Base-by-base conservation (phyloP, 2,888 invertebrate species). In the Cetonia aurata region DNA sequence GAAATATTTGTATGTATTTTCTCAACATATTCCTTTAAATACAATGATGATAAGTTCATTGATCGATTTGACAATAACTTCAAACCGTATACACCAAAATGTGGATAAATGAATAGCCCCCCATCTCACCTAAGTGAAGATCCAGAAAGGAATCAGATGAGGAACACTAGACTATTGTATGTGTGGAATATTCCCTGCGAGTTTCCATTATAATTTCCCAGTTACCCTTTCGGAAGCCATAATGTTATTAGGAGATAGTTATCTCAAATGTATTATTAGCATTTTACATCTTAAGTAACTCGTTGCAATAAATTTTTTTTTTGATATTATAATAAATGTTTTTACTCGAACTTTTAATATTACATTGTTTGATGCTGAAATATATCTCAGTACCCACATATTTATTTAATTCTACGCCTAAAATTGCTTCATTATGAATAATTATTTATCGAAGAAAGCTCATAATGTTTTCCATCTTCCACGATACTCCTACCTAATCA, bases 41-140 rank as follows among this genome's bases (percentile, higher is more conserved):
- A 25, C 25, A 25, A 25, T 25, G 4, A 25, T 3, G 1, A 25
- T 25, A 4, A 25, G 25, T 25, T 56, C 33, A 46, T 56, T 56
- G 56, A 48, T 62, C 31, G 25, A 59, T 60, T 69, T 69, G 69
- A 69, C 69, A 69, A 69, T 69, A 69, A 69, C 53, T 69, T 59
- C 17, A 59, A 59, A 69, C 17, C 15, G 33, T 46, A 67, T 69
- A 69, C 69, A 69, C 69, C 69, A 69, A 69, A 62, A 52, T 17
- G 62, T 69, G 53, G 25, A 13, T 53, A 52, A 17, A 53, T 10
- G 41, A 62, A 62, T 62, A 15, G 62, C 33, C 48, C 48, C 48
- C 44, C 6, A 44, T 44, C 10, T 44, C 44, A 44, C 13, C 44
- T 10, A 44, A n/a, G 44, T n/a, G 13, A 44, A 44, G 1, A 44